A percentile compares a stretch with the other conserved stretches of the same genome.
Conservation (phyloP, 1,140 invertebrate species). For the Trachelipus rathkii region DNA sequence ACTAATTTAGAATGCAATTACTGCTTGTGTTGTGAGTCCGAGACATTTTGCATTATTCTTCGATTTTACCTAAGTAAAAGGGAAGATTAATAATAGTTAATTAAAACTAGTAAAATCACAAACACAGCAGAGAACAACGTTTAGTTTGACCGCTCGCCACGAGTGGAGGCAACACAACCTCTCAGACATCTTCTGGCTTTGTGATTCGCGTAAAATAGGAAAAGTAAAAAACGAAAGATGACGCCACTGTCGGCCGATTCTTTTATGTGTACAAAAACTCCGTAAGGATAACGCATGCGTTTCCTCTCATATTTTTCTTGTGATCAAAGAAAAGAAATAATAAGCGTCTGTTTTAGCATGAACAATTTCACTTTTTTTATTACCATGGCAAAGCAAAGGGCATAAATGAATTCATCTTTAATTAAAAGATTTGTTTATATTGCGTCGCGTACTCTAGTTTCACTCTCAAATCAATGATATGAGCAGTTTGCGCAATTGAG, state of each 20-base stretch:
- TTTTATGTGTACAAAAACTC: too few species aligned
- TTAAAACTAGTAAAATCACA: too few species aligned
- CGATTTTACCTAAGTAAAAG: background rate
- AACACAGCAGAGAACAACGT: too few species aligned
- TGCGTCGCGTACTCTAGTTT: background rate
- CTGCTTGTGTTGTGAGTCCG: background rate
- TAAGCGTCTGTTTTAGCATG: background rate
- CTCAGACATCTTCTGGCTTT: too few species aligned
- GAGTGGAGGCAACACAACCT: too few species aligned
- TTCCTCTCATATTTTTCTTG: background rate
- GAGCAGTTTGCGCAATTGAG: background rate
- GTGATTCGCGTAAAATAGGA: too few species aligned
- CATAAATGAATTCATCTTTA: background rate
- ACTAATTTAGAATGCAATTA: background rate
- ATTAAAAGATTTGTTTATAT: background rate
- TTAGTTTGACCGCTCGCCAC: too few species aligned
- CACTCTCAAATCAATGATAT: constrained; percentile 1
- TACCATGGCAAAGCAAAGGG: background rate
- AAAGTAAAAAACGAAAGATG: too few species aligned
- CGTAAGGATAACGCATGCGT: background rate
- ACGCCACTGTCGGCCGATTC: too few species aligned
- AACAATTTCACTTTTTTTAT: background rate
- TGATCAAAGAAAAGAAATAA: background rate
- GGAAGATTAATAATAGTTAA: background rate
- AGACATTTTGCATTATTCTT: background rate